Evolutionary conservation across 2,797 vertebrate genomes (phyloP), one percentile per base, ranked within the genome.

Genomic region (Rhodeus uyekii): DNA sequence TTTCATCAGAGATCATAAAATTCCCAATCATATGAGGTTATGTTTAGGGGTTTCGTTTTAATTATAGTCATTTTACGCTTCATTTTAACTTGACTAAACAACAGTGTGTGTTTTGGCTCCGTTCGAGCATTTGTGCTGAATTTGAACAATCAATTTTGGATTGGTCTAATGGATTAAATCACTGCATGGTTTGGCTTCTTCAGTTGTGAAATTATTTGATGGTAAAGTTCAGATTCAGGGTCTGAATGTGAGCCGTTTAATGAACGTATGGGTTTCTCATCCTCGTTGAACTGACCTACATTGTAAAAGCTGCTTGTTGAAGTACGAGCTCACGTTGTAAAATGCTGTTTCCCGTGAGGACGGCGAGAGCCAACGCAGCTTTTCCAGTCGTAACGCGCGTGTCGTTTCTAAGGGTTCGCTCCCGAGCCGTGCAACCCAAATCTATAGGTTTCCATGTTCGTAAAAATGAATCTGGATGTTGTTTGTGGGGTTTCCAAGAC

Each of bases 401-500:
- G 32, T 6, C 4, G 19, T 44, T 42, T 36, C 50, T 48, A 46
- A 34, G 67, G 38, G n/a, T 46, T 71, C 6, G 8, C 34, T 74
- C 44, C 36, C 27, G 65, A 71, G 55, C 50, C 2, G 6, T n/a
- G 68, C 34, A 72, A 71, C 27, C n/a, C 27, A 64, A 39, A 34
- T 58, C 72, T 36, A 60, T 76, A 60, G 64, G n/a, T 58, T 60
- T 61, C 64, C 16, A 58, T 68, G 12, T 60, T 68, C 72, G 4
- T 76, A 42, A n/a, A 82, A 18, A 50, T 60, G 32, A 48, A 42
- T 48, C 68, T 73, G 22, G 64, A 61, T 63, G 55, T 50, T 74
- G 64, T 87, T 87, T 76, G 69, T 32, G 2, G 14, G 8, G 75
- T 85, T 85, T 71, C 69, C 78, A 75, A 68, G 78, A 71, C 77